Base-by-base conservation (phyloP, 2,888 invertebrate species). In the Chaitophorus viminalis region DNA sequence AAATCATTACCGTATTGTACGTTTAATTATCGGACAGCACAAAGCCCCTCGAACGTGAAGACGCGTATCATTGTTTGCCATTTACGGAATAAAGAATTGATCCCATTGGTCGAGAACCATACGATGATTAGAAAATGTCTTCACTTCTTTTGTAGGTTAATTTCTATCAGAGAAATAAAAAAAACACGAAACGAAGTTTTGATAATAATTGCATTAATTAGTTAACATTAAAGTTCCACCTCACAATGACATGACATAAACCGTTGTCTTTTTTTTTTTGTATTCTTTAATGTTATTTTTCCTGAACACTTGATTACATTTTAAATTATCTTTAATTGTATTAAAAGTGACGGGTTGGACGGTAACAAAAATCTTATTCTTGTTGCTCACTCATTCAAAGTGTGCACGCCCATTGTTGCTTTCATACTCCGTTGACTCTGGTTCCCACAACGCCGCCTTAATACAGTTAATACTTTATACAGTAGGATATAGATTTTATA, bases 281-380 rank as follows among this genome's bases (percentile, higher is more conserved):
- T 86, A 87, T 87, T 87, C 87, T 88, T 88, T 88, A 77, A 88
- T 82, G 82, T 88, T 88, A 82, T 88, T 82, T 88, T 88, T 88
- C 54, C 39, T 52, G 81, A 88, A 88, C 88, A 82, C 82, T 88
- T 88, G 82, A 88, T 88, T 88, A 82, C 82, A 82, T 88, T 88
- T 82, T 88, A 88, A 82, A 88, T 88, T 82, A 88, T 88, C 82
- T 88, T 88, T 88, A 82, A 88, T 82, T 82, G 82, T 82, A 82
- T 82, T 79, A 82, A 88, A 88, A 82, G 82, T 88, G 88, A 82
- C 88, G 82, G 82, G 88, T 82, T 52, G 82, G 68, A 82, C 82
- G 82, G 82, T 76, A 88, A 88, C 88, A 76, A 82, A 88, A 88
- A 76, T 87, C 74, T 36, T 79, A 87, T 87, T 87, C 87, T 87